Base-by-base conservation (phyloP, 2,113 vertebrate genomes). In the Aspidoscelis tigris region DNA sequence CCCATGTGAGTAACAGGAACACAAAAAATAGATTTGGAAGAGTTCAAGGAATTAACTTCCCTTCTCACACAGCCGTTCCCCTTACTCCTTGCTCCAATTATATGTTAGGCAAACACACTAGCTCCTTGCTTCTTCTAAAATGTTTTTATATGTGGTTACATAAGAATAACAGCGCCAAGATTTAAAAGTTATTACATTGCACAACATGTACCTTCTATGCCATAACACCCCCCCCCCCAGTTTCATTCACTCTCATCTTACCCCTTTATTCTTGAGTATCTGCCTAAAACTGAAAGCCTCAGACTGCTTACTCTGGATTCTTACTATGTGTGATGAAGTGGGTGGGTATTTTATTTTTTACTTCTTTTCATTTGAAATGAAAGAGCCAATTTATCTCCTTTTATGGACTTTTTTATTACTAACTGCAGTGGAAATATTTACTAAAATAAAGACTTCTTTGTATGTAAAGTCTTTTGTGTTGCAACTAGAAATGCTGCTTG, bases 371-470 rank as follows among this genome's bases (percentile, higher is more conserved):
- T 79, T 70, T 84, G 91, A 84, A 93, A 85, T 87, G 92, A 95
- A 95, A 94, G 94, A 85, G 90, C 90, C 89, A 87, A 89, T 93
- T 94, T 93, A 58, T 93, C 84, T 91, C 91, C 94, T 90, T 91
- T 93, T 94, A 91, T 93, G 91, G 93, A 78, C 87, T 91, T 90
- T 93, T 82, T 86, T 78, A 91, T 90, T 90, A 86, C 87, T 89
- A 2, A 41, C 84, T 85, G 90, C 92, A 90, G 90, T 88, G 92
- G 92, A 94, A 94, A 95, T 88, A 84, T 93, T 93, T 78, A 76
- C 89, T 84, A 89, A 84, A 92, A 94, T 87, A 96, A 95, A 95
- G 92, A 75, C 91, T 91, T 86, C 82, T 87, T 95, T 95, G 95
- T 95, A 92, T 89, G 77, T 81, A 65, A 92, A 92, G 83, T 26